Conservation (phyloP, 2,113 vertebrate species). For the Semicossyphus pulcher region DNA sequence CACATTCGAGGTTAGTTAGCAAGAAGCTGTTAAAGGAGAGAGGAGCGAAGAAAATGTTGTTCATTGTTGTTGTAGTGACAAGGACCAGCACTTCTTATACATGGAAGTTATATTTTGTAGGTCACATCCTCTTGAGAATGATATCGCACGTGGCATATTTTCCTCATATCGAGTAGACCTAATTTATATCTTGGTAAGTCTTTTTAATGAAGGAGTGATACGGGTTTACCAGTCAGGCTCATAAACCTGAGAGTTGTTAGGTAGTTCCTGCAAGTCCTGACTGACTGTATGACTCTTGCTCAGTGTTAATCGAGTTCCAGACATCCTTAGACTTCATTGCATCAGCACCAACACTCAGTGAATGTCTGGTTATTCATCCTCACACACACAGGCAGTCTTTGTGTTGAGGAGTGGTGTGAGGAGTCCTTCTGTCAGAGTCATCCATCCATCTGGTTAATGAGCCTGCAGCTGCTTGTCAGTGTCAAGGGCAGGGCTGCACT, state of each 20-base stretch:
- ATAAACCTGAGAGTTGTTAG: background rate
- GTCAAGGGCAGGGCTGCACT: constrained; percentile 20
- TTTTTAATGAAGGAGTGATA: background rate
- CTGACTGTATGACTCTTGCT: constrained; percentile 16
- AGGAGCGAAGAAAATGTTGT: too few species aligned
- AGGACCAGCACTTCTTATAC: too few species aligned
- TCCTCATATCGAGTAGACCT: background rate
- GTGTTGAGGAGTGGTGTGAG: constrained; percentile 41
- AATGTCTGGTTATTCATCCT: constrained; percentile 41
- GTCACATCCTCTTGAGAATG: too few species aligned
- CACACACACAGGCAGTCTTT: constrained; percentile 58
- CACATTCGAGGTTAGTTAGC: too few species aligned
- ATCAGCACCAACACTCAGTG: constrained; percentile 24
- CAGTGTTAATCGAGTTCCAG: constrained; percentile 9
- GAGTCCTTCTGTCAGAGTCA: constrained; percentile 29
- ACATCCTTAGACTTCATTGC: constrained; percentile 41
- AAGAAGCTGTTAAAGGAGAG: too few species aligned
- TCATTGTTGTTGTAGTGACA: too few species aligned
- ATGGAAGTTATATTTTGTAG: too few species aligned
- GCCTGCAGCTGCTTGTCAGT: constrained; percentile 56
- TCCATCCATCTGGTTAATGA: constrained; percentile 46
- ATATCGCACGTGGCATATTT: too few species aligned
- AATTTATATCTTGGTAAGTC: background rate
- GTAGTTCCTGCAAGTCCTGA: background rate
- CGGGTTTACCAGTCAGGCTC: background rate